Evolutionary conservation across 92 coral and sea anemone species (phyloP), one percentile per base, ranked within the genome.

Genomic region (Palythoa heliodiscus): DNA sequence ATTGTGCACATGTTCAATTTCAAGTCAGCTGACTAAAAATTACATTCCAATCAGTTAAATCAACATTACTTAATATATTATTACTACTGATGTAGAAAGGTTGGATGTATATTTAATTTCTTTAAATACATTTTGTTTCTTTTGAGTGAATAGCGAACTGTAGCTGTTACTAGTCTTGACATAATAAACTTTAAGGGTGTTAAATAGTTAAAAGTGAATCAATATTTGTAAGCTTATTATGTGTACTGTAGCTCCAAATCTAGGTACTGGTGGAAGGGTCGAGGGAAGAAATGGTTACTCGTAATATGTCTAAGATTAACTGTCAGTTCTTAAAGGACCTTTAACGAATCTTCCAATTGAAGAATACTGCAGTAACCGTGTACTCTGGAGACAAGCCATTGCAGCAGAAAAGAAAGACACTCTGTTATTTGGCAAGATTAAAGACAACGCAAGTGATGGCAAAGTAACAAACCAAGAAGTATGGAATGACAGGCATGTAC

Each of bases 341-440:
- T 52, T 55, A 78, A 1, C 66, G 86, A 9, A 47, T 67, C 17
- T 86, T 24, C 72, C 73, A 80, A 20, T 69, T 86, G 14, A 89
- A 81, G 74, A 89, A 73, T 60, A 77, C 87, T 4, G 89, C 92
- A 22, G 87, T n/a, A 87, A 11, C 92, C 70, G 70, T 58, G 79
- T 89, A 7, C 85, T 89, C 37, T 87, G 86, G 69, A 57, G 87
- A 0, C 76, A 87, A 74, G 76, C 78, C 16, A 64, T 78, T 7
- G 60, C 78, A 19, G 79, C 58, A 23, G 71, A 86, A 69, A 8
- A 50, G 12, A 78, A 78, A 17, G 85, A 77, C 10, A 63, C 70
- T 5, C 48, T 68, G 3, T 37, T 52, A 12, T 86, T 86, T 78
- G n/a, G n/a, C 15, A 57, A 50, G 16, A 86, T 86, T 3, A n/a